A percentile compares a stretch with the other conserved stretches of the same genome.
phyloP scores from a whole-genome alignment of 2,113 vertebrate species.

The Phyllostomus hastatus region DNA sequence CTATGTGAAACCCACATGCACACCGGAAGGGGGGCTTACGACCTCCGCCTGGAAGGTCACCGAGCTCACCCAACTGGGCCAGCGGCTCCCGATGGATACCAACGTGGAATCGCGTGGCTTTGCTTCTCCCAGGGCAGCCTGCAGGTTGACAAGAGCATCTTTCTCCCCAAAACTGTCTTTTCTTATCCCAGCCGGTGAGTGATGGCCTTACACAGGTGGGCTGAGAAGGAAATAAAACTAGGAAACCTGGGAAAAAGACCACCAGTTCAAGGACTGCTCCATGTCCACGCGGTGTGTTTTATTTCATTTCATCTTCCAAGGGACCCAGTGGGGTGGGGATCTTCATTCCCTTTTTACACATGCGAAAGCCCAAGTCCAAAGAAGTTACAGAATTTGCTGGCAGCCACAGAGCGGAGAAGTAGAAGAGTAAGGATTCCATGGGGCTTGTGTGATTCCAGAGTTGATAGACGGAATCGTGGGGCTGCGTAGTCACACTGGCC shows the following conservation, averaged over 20 bases:
- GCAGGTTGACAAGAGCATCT: neutral
- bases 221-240: neutral
- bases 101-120: rapidly evolving
- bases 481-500: neutral
- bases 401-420: neutral
- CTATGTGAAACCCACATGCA: rapidly evolving
- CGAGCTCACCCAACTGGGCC: neutral
- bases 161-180: neutral
- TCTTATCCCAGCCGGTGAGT: neutral
- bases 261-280: neutral
- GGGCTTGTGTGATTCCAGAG: too few species aligned
- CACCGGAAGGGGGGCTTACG: neutral
- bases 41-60: rapidly evolving
- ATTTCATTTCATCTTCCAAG: neutral
- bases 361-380: neutral
- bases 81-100: rapidly evolving
- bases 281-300: rapidly evolving
- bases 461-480: neutral
- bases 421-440: neutral
- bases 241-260: neutral
- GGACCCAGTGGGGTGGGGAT: neutral
- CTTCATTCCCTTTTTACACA: neutral
- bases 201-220: neutral
- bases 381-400: neutral
- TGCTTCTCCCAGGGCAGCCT: neutral